Evolutionary conservation across 2,797 vertebrate genomes (phyloP).

Genomic region (Nannoperca australis): DNA sequence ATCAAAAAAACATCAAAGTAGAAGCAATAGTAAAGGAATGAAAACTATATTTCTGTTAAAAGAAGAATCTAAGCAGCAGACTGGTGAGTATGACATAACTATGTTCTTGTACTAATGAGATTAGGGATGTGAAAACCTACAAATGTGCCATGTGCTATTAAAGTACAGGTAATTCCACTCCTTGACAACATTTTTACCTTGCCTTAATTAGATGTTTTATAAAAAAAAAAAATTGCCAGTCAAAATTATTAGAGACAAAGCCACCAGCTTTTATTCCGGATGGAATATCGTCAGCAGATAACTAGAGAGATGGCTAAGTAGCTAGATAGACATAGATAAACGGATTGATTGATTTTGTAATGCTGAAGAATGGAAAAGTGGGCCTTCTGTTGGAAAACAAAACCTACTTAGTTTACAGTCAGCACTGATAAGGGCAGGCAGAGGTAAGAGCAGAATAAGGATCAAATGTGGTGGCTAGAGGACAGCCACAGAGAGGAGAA

Average conservation of each 20-base stretch:
- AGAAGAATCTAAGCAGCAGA: not conserved
- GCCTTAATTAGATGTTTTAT: no score
- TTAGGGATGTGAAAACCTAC: not conserved
- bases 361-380: not conserved
- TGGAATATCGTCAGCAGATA: not conserved
- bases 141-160: not conserved
- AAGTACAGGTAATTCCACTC: not conserved
- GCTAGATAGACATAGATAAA: slow-evolving; percentile 4
- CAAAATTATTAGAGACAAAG: not conserved
- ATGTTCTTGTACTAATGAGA: slow-evolving; percentile 12
- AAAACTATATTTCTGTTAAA: not conserved
- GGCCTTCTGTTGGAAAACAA: slow-evolving; percentile 44
- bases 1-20: slow-evolving; percentile 6
- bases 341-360: slow-evolving; percentile 21
- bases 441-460: slow-evolving; percentile 46
- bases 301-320: not conserved
- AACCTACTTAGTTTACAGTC: slow-evolving; percentile 59
- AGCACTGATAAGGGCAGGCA: slow-evolving; percentile 44
- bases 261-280: slow-evolving; percentile 3
- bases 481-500: slow-evolving; percentile 57
- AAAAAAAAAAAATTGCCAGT: no score
- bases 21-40: not conserved
- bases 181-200: not conserved
- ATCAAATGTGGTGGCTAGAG: slow-evolving; percentile 62
- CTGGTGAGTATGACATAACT: not conserved